A percentile compares a stretch with the other conserved stretches of the same genome.
Conservation (phyloP, 2,113 vertebrate species). For the Benitochromis conjunctus region DNA sequence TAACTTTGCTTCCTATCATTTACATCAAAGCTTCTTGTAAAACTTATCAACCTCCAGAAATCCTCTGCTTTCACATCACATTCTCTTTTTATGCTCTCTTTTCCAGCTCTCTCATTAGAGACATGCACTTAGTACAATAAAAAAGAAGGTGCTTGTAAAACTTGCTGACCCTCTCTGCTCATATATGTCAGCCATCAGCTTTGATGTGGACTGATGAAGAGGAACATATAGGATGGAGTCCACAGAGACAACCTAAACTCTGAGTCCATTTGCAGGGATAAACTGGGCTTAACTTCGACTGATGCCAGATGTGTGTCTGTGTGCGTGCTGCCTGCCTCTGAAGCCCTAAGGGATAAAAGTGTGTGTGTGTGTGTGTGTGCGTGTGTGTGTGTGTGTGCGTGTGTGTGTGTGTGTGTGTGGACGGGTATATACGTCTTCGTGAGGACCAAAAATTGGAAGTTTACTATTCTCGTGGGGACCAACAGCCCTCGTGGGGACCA, state of each 20-base stretch:
- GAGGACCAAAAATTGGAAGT: too few species aligned
- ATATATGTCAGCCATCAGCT: neutral
- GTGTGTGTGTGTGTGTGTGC: neutral
- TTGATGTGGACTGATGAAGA: constrained; percentile 7
- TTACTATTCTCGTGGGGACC: too few species aligned
- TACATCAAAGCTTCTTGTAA: neutral
- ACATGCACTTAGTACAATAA: neutral
- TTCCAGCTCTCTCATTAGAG: neutral
- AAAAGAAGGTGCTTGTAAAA: neutral
- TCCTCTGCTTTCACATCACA: neutral
- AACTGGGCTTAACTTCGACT: constrained; percentile 5
- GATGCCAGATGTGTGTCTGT: constrained; percentile 42
- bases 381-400: too few species aligned
- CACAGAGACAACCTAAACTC: neutral
- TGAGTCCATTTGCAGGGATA: constrained; percentile 16
- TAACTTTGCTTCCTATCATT: neutral
- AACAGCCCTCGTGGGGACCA: too few species aligned
- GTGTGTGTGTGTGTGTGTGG: too few species aligned
- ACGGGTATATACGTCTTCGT: too few species aligned
- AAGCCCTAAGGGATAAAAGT: neutral
- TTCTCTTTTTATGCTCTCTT: neutral
- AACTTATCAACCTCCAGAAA: neutral
- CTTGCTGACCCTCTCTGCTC: neutral
- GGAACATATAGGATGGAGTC: neutral
- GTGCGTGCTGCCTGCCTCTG: neutral